Evolutionary conservation across 2,888 invertebrate species (phyloP).

Genomic region (Lepidonotus clava): DNA sequence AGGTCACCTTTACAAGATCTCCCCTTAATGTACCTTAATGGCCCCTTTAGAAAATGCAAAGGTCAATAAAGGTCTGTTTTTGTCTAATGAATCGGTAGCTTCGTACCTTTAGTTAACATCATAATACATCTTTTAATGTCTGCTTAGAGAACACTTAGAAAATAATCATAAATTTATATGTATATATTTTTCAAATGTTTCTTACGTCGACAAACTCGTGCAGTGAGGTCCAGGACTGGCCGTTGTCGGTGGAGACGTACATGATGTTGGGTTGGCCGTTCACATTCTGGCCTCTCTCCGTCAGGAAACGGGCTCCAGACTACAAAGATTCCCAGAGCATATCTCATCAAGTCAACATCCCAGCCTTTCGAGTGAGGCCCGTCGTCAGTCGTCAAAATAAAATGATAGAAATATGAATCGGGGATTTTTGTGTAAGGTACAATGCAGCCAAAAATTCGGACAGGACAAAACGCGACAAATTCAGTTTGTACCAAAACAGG

Average conservation of each 20-base stretch:
- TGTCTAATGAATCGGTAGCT: no score
- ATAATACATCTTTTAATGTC: no score
- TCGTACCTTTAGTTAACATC: no score
- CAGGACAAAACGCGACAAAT: conserved; percentile 40
- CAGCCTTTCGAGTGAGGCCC: neutral
- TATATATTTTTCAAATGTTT: no score
- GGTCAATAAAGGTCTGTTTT: no score
- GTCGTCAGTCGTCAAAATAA: neutral
- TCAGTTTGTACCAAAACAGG: conserved; percentile 16
- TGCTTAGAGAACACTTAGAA: no score
- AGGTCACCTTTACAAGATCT: no score
- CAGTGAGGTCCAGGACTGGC: conserved; percentile 76
- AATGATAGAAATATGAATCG: neutral
- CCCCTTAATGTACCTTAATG: no score
- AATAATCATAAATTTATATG: no score
- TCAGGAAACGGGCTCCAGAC: conserved; percentile 71
- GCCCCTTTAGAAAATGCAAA: no score
- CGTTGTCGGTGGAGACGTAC: conserved; percentile 78
- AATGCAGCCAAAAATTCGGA: conserved; percentile 27
- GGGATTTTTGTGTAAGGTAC: no score
- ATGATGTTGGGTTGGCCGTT: conserved; percentile 80
- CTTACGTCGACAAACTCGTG: conserved; percentile 79
- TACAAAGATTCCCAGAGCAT: conserved; percentile 13
- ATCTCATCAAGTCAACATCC: neutral
- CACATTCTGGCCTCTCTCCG: conserved; percentile 80